phyloP scores from a whole-genome alignment of 2,797 vertebrate genomes.

The Pangasius krempfi region DNA sequence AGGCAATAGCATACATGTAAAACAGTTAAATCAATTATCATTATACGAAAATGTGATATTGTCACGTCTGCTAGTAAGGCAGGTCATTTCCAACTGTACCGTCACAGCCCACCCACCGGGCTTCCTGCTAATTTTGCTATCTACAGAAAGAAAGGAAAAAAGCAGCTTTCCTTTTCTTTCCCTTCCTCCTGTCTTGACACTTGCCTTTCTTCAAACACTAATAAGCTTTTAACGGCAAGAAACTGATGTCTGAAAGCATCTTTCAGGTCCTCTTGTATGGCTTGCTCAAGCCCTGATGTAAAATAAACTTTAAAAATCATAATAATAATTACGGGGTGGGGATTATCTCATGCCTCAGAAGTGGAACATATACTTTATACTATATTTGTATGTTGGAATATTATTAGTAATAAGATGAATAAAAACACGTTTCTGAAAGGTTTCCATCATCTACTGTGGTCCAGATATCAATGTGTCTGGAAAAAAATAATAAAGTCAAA shows the following conservation, averaged over 20 bases:
- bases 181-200: conserved; percentile 65
- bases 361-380: conserved; percentile 91
- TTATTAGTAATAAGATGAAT: conserved; percentile 63
- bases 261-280: conserved; percentile 92
- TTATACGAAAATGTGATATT: not conserved
- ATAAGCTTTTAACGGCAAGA: conserved; percentile 65
- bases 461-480: conserved; percentile 93
- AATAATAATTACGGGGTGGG: conserved; percentile 75
- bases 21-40: not conserved
- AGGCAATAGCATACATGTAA: not conserved
- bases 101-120: not conserved
- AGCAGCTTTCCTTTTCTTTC: conserved; percentile 26
- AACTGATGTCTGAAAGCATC: conserved; percentile 78
- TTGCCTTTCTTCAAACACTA: conserved; percentile 66
- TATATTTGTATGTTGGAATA: conserved; percentile 95
- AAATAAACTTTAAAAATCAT: conserved; percentile 68
- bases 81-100: not conserved
- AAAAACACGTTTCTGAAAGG: conserved; percentile 92
- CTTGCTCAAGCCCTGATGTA: conserved; percentile 91
- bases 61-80: not conserved
- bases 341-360: conserved; percentile 92
- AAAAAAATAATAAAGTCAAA: conserved; percentile 70
- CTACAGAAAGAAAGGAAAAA: not conserved
- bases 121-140: conserved; percentile 26
- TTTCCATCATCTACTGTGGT: conserved; percentile 96